Base-by-base conservation (phyloP, 2,888 invertebrate genomes). In the Cecidostiba fungosa region DNA sequence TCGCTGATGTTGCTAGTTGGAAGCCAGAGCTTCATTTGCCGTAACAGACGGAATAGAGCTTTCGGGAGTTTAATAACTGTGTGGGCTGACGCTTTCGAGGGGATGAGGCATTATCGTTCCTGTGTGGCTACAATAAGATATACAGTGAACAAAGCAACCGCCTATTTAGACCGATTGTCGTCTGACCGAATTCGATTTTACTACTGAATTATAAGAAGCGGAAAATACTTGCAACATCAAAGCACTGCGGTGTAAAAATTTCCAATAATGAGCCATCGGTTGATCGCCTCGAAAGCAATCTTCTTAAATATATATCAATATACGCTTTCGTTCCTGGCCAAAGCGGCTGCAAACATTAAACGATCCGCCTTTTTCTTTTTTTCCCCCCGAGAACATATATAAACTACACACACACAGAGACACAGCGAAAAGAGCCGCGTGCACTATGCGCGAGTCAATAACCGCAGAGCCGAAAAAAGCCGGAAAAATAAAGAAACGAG, bases 361-460 rank as follows among this genome's bases (percentile, higher is more conserved):
- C 59, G 62, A 32, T 82, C 73, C 5, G 19, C 43, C 32, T 14
- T 32, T 47, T 50, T 32, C 10, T 62, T 69, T 39, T 66, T 8
- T 54, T 36, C 3, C 36, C 14, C 10, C 14, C 8, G 23, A n/a
- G n/a, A n/a, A n/a, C n/a, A n/a, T n/a, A n/a, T n/a, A n/a, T n/a
- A n/a, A n/a, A n/a, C n/a, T n/a, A n/a, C n/a, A n/a, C 54, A 23
- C 23, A 12, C 50, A 23, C 26, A 66, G 26, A 29, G 23, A 39
- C 54, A 12, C 39, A 23, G 23, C 32, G 62, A 77, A 78, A 79
- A 76, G 73, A 81, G 77, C 8, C 29, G 70, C 50, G 32, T 4
- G 39, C 26, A 43, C 26, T 50, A 23, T 59, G 29, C 70, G n/a
- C 73, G 39, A 85, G 85, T 79, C 85, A 85, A 85, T 85, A 85